Evolutionary conservation across 2,888 invertebrate genomes (phyloP).

Genomic region (Melinaea menophilus): DNA sequence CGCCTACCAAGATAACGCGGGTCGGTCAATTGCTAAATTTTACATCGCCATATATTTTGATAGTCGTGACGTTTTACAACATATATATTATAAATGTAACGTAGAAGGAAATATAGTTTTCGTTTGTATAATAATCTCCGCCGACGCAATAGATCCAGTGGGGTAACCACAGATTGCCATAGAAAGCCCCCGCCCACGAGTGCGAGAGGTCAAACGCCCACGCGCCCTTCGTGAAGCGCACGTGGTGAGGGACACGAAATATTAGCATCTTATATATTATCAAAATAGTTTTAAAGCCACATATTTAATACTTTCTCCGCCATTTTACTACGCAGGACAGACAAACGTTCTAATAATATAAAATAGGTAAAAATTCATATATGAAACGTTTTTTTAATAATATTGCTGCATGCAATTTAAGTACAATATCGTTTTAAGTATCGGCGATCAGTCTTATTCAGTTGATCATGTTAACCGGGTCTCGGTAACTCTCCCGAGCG

Average conservation of each 20-base stretch:
- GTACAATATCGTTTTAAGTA: too few species aligned
- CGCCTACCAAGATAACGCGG: background rate
- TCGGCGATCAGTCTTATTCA: background rate
- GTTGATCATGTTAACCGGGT: background rate
- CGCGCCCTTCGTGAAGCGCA: slow-evolving; percentile 44
- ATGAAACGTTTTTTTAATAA: too few species aligned
- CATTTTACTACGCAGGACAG: too few species aligned
- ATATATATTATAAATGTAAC: slow-evolving; percentile 11
- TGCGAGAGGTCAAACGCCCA: slow-evolving; percentile 69
- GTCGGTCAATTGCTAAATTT: slow-evolving; percentile 12
- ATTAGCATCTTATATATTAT: background rate
- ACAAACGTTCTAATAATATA: too few species aligned
- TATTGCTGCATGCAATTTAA: too few species aligned
- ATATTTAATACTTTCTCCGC: too few species aligned
- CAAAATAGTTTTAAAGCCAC: too few species aligned
- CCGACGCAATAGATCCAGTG: slow-evolving; percentile 32
- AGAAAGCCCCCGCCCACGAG: slow-evolving; percentile 68
- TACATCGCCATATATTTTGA: slow-evolving; percentile 14
- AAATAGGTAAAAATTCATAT: too few species aligned
- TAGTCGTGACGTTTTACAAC: slow-evolving; percentile 14
- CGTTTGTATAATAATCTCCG: slow-evolving; percentile 27
- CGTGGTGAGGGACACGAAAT: background rate
- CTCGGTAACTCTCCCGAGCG: slow-evolving; percentile 6
- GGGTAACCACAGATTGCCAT: slow-evolving; percentile 37
- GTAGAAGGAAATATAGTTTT: slow-evolving; percentile 25